Conservation (phyloP, 2,888 invertebrate genomes). For the Melitaea athalia region DNA sequence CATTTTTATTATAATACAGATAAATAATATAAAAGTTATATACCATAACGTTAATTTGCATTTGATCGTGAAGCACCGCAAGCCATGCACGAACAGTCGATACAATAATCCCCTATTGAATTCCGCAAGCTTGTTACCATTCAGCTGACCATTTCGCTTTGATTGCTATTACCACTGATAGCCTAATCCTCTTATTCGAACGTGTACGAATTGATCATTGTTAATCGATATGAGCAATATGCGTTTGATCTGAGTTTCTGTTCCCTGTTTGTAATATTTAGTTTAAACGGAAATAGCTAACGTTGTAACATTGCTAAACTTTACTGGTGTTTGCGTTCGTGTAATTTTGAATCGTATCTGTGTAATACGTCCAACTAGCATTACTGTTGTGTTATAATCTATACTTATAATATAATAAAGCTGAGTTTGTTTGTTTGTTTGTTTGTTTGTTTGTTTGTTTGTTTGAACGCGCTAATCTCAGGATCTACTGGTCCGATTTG, state of each 20-base stretch:
- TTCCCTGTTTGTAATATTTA: too few species aligned
- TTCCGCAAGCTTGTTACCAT: conserved; percentile 18
- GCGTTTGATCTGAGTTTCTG: background rate
- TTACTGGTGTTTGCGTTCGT: too few species aligned
- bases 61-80: conserved; percentile 19
- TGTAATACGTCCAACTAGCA: too few species aligned
- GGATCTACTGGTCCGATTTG: too few species aligned
- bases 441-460: too few species aligned
- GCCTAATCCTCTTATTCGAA: conserved; percentile 8
- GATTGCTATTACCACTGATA: conserved; percentile 18
- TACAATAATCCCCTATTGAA: conserved; percentile 23
- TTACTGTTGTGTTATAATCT: too few species aligned
- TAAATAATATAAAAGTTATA: background rate
- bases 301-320: too few species aligned
- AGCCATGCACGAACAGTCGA: conserved; percentile 7
- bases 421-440: too few species aligned
- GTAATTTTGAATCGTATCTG: too few species aligned
- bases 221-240: background rate
- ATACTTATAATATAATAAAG: too few species aligned
- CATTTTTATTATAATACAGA: background rate
- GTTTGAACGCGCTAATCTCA: too few species aligned
- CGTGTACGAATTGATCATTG: conserved; percentile 6
- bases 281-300: too few species aligned
- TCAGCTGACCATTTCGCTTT: conserved; percentile 16
- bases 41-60: conserved; percentile 8